These are phyloP conservation scores for Tetranychus piercei DNA, from an alignment of 2,888 invertebrate species.

Conservation along the genomic window DNA sequence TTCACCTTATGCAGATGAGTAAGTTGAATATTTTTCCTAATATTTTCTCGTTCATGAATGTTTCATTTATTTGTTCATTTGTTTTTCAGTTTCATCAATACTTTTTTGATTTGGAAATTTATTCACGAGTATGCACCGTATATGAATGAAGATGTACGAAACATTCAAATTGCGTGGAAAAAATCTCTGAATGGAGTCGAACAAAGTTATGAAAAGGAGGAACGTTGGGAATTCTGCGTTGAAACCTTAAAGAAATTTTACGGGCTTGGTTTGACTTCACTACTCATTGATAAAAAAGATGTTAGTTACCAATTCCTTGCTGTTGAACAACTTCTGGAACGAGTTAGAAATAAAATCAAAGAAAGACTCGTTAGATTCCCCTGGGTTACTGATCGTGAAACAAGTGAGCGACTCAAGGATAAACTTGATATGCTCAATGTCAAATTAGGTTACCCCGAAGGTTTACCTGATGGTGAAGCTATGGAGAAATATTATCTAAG, in stretches of 20 bases:
- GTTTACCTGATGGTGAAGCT: constrained; percentile 18
- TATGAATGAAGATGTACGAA: constrained; percentile 34
- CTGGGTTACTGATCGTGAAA: constrained; percentile 17
- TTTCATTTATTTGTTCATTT: constrained; percentile 30
- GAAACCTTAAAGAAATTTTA: constrained; percentile 36
- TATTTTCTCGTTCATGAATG: not conserved
- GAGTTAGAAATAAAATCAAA: not conserved
- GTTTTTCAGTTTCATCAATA: constrained; percentile 40
- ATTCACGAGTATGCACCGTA: constrained; percentile 40
- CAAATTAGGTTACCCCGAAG: constrained; percentile 22
- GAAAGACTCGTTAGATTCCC: constrained; percentile 9
- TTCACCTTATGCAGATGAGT: constrained; percentile 27
- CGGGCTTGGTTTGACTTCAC: constrained; percentile 36
- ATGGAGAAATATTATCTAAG: constrained; percentile 24
- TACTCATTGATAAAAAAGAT: constrained; percentile 29
- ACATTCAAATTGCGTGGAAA: not conserved
- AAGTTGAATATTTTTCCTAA: not conserved
- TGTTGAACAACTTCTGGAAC: constrained; percentile 3
- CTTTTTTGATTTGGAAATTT: constrained; percentile 43
- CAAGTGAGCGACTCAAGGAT: constrained; percentile 11
- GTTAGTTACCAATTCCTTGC: not conserved
- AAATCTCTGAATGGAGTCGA: constrained; percentile 11
- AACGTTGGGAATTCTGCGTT: constrained; percentile 40
- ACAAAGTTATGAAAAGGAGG: constrained; percentile 13
- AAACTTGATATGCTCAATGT: constrained; percentile 23